Base-by-base conservation (phyloP, 1,140 invertebrate genomes). In the Lepidurus apus region DNA sequence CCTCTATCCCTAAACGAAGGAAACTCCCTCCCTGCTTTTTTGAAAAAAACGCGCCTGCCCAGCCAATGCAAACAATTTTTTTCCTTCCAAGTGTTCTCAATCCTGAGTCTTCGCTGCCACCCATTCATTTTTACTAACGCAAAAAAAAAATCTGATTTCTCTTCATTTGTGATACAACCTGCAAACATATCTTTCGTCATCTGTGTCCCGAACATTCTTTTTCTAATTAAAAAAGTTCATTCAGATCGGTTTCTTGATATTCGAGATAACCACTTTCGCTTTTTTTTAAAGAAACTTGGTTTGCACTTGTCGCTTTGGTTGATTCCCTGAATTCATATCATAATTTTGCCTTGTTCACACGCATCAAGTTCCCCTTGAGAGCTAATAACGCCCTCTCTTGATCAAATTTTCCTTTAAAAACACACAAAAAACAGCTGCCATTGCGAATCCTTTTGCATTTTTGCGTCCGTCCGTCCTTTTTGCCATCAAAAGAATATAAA, bases 381-480 rank as follows among this genome's bases (percentile, higher is more conserved):
- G 53, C 9, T 65, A 34, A 34, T 34, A 34, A 34, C 34, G n/a
- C 53, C 53, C 17, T 65, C 53, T 17, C 21, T 65, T 7, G 53
- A 21, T 17, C 53, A 65, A 13, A 65, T 7, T 11, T n/a, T 7
- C 53, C 53, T 65, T 65, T 13, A 13, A 65, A 65, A 13, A 13
- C 53, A 13, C 53, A 21, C 17, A n/a, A 21, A 65, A 65, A 47
- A 65, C 17, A 13, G 53, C 17, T 17, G 21, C 53, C 13, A n/a
- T 65, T 65, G 17, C 53, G 53, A 21, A 34, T 34, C 34, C 34
- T 34, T 34, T 34, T 34, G 17, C 53, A 65, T 65, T 65, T 47
- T 65, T 65, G 53, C 53, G 53, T 65, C 53, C 53, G 53, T 65
- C 53, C 53, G 53, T 65, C 53, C 53, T 65, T 65, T 34, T 34